Conservation (phyloP, 2,113 vertebrate genomes). For the Burhinus bistriatus region DNA sequence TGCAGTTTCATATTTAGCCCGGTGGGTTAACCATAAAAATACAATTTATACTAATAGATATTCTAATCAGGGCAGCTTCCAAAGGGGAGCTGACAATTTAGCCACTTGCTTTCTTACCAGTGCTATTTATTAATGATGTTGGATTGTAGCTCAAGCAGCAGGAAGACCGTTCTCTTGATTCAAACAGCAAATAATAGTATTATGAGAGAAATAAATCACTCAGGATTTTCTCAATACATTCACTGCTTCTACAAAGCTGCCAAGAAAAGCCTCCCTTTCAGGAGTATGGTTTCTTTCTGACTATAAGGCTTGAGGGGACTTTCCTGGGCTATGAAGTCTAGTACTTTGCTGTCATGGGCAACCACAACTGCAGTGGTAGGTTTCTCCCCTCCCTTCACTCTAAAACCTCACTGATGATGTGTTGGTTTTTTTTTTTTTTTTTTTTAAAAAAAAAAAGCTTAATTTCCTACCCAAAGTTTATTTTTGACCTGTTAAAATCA, state of each 20-base stretch:
- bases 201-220: neutral
- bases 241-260: neutral
- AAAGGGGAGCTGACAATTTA: constrained; percentile 18
- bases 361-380: neutral
- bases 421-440: too few relatives aligned
- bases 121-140: constrained; percentile 13
- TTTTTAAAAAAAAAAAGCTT: too few relatives aligned
- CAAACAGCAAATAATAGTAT: neutral
- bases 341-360: neutral
- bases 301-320: neutral
- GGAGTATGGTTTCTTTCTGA: neutral
- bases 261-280: neutral
- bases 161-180: neutral
- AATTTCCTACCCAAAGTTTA: neutral
- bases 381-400: neutral
- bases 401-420: neutral
- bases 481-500: neutral
- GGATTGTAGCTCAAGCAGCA: constrained; percentile 1
- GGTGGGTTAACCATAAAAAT: constrained; percentile 11
- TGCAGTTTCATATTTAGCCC: neutral
- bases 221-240: neutral
- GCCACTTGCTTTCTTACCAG: neutral
- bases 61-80: constrained; percentile 42
- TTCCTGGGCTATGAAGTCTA: neutral
- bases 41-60: constrained; percentile 24